Conservation (phyloP, 1,140 invertebrate genomes). For the Papilio machaon region DNA sequence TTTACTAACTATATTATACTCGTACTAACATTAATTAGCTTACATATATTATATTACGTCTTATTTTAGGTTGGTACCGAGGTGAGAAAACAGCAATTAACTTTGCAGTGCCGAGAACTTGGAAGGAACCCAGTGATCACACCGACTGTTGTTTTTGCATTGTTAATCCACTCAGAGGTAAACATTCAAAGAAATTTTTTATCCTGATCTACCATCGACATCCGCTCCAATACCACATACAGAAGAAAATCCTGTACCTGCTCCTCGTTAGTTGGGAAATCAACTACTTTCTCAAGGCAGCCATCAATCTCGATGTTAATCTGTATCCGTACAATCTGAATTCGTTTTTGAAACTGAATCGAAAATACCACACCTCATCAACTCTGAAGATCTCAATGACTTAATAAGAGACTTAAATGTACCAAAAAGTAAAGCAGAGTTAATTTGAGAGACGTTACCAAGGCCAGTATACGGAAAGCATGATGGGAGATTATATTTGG, state of each 20-base stretch:
- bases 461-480: too few species aligned
- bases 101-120: conserved; percentile 49
- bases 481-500: too few species aligned
- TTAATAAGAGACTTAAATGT: conserved; percentile 61
- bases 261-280: not conserved
- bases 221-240: conserved; percentile 39
- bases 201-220: conserved; percentile 46
- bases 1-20: too few species aligned
- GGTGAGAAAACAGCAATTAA: conserved; percentile 47
- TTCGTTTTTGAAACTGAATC: too few species aligned
- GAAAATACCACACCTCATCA: conserved; percentile 50
- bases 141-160: conserved; percentile 49
- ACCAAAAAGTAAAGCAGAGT: conserved; percentile 56
- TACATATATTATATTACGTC: conserved; percentile 40
- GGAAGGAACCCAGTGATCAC: conserved; percentile 44
- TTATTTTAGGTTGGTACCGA: conserved; percentile 42
- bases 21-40: conserved; percentile 39
- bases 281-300: too few species aligned
- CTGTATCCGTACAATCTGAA: conserved; percentile 44
- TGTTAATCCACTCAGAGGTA: conserved; percentile 49
- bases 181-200: conserved; percentile 49
- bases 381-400: conserved; percentile 53
- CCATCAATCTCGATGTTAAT: conserved; percentile 37
- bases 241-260: not conserved
- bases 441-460: conserved; percentile 24